Evolutionary conservation across 2,888 invertebrate species (phyloP).

Genomic region (Drosophila leonis): DNA sequence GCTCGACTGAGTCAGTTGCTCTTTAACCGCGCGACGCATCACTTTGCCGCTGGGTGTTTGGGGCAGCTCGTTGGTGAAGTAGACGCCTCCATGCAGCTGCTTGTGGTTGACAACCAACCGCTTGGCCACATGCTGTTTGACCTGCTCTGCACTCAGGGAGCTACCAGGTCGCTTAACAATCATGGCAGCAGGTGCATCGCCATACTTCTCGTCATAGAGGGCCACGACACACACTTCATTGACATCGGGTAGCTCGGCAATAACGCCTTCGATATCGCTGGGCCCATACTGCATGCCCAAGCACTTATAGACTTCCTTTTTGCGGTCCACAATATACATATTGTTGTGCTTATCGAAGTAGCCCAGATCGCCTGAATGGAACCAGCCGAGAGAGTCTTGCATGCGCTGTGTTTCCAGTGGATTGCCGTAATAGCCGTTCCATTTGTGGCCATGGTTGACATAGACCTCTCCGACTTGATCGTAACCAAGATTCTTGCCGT

Average conservation of each 20-base stretch:
- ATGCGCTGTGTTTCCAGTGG: slow-evolving; percentile 53
- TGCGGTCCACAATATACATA: slow-evolving; percentile 73
- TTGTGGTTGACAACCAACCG: slow-evolving; percentile 44
- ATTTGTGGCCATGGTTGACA: slow-evolving; percentile 34
- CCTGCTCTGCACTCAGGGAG: slow-evolving; percentile 38
- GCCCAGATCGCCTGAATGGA: slow-evolving; percentile 79
- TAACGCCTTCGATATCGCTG: slow-evolving; percentile 67
- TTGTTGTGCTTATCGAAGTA: slow-evolving; percentile 73
- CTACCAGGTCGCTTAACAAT: slow-evolving; percentile 47
- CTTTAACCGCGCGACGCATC: slow-evolving; percentile 37
- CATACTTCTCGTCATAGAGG: slow-evolving; percentile 55
- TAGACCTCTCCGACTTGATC: slow-evolving; percentile 73
- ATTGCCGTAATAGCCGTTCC: slow-evolving; percentile 79
- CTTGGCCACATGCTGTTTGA: slow-evolving; percentile 49
- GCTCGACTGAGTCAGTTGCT: slow-evolving; percentile 10
- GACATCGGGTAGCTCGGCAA: slow-evolving; percentile 66
- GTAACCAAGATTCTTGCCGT: slow-evolving; percentile 57
- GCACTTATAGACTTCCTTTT: slow-evolving; percentile 76
- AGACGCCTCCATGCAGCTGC: slow-evolving; percentile 68
- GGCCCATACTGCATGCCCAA: slow-evolving; percentile 64
- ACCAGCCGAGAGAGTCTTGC: slow-evolving; percentile 70
- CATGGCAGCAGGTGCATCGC: slow-evolving; percentile 75
- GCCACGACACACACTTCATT: slow-evolving; percentile 72
- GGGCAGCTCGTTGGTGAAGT: slow-evolving; percentile 64
- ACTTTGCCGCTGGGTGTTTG: slow-evolving; percentile 66